phyloP scores from a whole-genome alignment of 2,113 vertebrate species.

The Uropsilus gracilis region DNA sequence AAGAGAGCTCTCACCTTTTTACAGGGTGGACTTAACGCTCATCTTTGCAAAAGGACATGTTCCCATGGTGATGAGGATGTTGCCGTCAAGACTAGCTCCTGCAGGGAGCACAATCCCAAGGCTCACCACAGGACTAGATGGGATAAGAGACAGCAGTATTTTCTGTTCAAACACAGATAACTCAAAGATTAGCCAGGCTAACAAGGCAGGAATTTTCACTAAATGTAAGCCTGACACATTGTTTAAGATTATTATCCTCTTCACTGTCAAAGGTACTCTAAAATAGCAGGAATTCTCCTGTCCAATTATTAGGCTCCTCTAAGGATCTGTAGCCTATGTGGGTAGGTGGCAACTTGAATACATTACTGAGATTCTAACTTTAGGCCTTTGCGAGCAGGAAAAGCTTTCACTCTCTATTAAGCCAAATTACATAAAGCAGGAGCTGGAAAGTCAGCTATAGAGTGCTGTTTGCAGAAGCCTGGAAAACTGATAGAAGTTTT shows the following conservation, averaged over 20 bases:
- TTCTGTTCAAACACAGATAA: constrained; percentile 79
- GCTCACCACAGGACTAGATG: constrained; percentile 60
- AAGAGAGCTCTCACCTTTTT: constrained; percentile 40
- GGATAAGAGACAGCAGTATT: constrained; percentile 70
- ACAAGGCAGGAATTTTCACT: constrained; percentile 50
- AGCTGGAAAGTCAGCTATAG: neutral
- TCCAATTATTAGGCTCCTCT: constrained; percentile 46
- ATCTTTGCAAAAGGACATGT: constrained; percentile 67
- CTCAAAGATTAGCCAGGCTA: constrained; percentile 77
- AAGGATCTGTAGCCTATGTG: constrained; percentile 40
- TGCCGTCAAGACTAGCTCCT: constrained; percentile 58
- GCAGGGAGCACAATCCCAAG: constrained; percentile 33
- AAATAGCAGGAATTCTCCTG: constrained; percentile 64
- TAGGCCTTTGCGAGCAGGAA: constrained; percentile 61
- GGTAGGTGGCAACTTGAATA: constrained; percentile 61
- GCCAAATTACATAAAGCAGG: constrained; percentile 40
- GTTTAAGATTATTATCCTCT: constrained; percentile 70
- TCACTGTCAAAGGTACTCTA: constrained; percentile 45
- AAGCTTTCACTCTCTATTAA: constrained; percentile 62
- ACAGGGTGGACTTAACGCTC: constrained; percentile 48
- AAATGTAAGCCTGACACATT: constrained; percentile 69
- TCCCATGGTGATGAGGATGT: constrained; percentile 68
- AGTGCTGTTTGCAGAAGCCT: constrained; percentile 12
- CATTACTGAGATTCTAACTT: constrained; percentile 74
- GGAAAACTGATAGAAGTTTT: constrained; percentile 15